phyloP scores from a whole-genome alignment of 2,888 invertebrate genomes.

The Tanypteryx hageni region DNA sequence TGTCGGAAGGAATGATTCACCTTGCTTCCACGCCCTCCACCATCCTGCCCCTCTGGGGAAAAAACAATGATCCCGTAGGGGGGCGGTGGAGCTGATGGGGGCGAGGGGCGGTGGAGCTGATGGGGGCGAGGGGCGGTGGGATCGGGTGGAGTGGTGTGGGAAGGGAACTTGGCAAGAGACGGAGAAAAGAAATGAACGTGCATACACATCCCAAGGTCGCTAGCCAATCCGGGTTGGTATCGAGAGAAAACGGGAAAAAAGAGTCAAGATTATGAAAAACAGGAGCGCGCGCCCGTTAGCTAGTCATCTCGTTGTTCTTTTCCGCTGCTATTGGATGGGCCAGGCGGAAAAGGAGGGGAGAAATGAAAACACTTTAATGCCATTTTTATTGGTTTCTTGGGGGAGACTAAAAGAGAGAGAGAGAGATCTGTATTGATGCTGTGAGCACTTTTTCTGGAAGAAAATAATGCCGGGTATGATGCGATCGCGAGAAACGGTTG shows the following conservation, averaged over 20 bases:
- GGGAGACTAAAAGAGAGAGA: neutral
- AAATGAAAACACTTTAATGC: constrained; percentile 4
- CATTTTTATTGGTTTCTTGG: neutral
- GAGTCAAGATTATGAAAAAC: too few species aligned
- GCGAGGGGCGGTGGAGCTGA: neutral
- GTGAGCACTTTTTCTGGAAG: neutral
- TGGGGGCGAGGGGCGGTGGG: neutral
- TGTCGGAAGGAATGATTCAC: constrained; percentile 28
- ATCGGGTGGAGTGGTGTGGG: neutral
- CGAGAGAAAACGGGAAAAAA: neutral
- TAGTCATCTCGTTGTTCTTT: neutral
- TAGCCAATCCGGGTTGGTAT: neutral
- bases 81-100: neutral
- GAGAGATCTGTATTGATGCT: neutral
- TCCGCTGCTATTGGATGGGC: neutral
- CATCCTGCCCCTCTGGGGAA: neutral
- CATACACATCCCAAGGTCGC: neutral
- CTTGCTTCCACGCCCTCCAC: constrained; percentile 2
- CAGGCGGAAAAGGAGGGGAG: neutral
- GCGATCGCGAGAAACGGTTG: neutral
- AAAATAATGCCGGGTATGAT: neutral
- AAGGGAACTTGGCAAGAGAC: neutral
- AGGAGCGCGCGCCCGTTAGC: neutral
- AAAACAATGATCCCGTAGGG: constrained; percentile 11
- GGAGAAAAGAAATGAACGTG: neutral